Evolutionary conservation across 1,140 invertebrate genomes (phyloP).

Genomic region (Drosophila navojoa): DNA sequence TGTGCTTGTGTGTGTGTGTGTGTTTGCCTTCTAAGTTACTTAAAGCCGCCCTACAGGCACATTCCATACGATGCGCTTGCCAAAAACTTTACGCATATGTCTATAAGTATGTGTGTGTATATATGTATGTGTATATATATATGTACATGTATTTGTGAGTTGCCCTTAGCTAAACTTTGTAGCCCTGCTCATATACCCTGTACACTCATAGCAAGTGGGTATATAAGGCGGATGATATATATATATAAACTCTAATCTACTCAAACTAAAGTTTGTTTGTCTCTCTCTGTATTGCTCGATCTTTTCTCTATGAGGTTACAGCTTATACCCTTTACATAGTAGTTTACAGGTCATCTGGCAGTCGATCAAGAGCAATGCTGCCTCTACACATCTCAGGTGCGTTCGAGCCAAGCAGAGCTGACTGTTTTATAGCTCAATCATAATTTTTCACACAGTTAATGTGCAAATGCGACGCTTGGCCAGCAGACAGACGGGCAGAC

Average conservation of each 20-base stretch:
- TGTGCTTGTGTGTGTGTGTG: constrained; percentile 7
- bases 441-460: constrained; percentile 82
- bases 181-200: background rate
- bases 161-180: constrained; percentile 25
- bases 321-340: too few species aligned
- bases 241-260: too few species aligned
- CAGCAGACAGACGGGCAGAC: constrained; percentile 18
- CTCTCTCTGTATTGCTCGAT: too few species aligned
- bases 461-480: constrained; percentile 70
- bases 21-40: constrained; percentile 38
- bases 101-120: background rate
- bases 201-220: background rate
- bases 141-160: background rate
- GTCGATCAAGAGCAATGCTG: background rate
- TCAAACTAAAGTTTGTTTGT: too few species aligned
- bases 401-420: constrained; percentile 57
- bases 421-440: constrained; percentile 82
- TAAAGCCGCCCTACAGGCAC: constrained; percentile 37
- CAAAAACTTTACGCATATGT: constrained; percentile 35
- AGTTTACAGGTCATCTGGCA: background rate
- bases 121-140: background rate
- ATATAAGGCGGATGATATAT: background rate
- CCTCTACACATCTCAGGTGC: constrained; percentile 16
- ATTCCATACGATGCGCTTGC: constrained; percentile 28
- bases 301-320: too few species aligned